Conservation (phyloP, 2,113 vertebrate species). For the Athene cunicularia region DNA sequence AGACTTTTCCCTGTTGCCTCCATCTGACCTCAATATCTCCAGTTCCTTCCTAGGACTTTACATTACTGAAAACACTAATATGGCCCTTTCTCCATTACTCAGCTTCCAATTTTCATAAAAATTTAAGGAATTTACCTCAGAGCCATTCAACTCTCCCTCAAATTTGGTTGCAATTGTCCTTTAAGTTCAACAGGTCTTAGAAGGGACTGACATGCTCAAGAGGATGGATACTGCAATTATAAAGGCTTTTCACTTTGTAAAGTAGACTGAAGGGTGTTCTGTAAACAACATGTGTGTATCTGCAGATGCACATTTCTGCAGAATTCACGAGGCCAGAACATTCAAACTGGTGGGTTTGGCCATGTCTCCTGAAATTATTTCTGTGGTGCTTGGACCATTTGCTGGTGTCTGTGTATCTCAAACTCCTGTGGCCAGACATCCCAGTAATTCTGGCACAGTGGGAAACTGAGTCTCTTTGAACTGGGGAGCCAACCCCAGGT, state of each 20-base stretch:
- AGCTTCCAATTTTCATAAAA: background rate
- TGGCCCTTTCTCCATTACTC: background rate
- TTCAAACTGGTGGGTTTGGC: background rate
- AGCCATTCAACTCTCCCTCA: background rate
- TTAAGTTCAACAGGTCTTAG: background rate
- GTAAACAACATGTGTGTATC: background rate
- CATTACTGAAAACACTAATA: background rate
- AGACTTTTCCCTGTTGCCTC: background rate
- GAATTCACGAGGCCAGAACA: background rate
- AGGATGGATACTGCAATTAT: background rate
- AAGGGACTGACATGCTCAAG: background rate
- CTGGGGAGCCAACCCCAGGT: background rate
- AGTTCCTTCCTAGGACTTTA: background rate
- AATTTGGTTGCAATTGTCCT: background rate
- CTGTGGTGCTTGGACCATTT: background rate
- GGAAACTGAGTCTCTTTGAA: background rate
- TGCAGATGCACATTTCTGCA: background rate
- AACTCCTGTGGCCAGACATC: background rate
- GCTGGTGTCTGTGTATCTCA: background rate
- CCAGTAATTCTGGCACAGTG: background rate
- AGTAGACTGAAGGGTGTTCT: background rate
- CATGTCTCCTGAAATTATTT: background rate
- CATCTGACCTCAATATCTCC: background rate
- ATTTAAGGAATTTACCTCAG: background rate
- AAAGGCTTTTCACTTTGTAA: background rate